Conservation (phyloP, 1,140 invertebrate genomes). For the Drosophila kepulauana region DNA sequence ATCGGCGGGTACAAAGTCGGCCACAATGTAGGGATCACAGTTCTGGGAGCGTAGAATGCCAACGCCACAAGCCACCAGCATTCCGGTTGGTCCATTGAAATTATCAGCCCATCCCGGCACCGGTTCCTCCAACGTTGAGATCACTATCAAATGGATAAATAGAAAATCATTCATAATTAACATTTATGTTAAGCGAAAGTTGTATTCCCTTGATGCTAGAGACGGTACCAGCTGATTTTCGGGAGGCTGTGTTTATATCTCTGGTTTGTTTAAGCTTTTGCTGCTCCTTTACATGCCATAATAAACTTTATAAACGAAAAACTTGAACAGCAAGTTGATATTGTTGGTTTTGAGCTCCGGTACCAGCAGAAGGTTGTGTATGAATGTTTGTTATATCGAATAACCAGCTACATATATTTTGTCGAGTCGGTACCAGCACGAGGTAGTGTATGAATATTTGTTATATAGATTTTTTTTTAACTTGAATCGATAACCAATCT, state of each 20-base stretch:
- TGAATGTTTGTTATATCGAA: too few species aligned
- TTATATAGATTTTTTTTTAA: too few species aligned
- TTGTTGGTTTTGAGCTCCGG: background rate
- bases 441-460: too few species aligned
- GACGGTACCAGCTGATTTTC: too few species aligned
- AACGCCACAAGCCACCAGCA: slow-evolving; percentile 89
- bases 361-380: background rate
- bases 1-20: slow-evolving; percentile 96
- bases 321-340: background rate
- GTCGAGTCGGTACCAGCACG: background rate
- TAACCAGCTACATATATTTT: background rate
- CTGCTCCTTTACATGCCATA: too few species aligned
- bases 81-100: slow-evolving; percentile 95
- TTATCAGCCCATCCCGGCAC: slow-evolving; percentile 96
- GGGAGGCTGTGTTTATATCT: too few species aligned
- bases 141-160: slow-evolving; percentile 84
- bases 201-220: too few species aligned
- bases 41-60: slow-evolving; percentile 90
- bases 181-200: too few species aligned
- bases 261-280: too few species aligned
- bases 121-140: slow-evolving; percentile 88
- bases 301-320: background rate
- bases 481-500: too few species aligned
- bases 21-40: slow-evolving; percentile 87
- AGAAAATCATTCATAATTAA: too few species aligned